These are phyloP conservation scores for Drosophila truncata DNA, from an alignment of 1,140 invertebrate genomes.

Conservation along the genomic window DNA sequence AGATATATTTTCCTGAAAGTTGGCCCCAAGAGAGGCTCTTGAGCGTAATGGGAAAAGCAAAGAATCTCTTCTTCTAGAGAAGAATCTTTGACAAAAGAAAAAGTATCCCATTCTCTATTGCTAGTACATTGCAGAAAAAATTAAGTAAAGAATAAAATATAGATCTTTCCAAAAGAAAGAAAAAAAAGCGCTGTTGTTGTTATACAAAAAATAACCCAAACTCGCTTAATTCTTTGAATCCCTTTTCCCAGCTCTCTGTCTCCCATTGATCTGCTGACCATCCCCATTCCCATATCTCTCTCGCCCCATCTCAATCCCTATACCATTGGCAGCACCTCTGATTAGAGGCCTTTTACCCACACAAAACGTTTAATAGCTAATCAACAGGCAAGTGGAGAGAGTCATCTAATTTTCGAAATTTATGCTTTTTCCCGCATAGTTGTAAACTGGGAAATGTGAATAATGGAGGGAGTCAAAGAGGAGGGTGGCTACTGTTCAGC, in stretches of 20 bases:
- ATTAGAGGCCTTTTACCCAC: constrained; percentile 16
- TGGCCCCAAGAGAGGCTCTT: too few species aligned
- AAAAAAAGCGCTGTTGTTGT: too few species aligned
- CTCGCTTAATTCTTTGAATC: too few species aligned
- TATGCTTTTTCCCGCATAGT: constrained; percentile 81
- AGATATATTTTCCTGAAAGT: too few species aligned
- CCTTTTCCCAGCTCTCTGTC: not conserved
- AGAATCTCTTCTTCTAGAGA: too few species aligned
- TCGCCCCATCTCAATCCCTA: not conserved
- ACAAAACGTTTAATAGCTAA: constrained; percentile 64
- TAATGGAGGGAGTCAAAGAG: constrained; percentile 30
- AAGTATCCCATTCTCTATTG: not conserved
- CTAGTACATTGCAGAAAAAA: too few species aligned
- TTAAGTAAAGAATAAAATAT: too few species aligned
- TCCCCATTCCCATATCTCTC: not conserved
- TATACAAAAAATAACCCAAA: too few species aligned
- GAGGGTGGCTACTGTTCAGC: constrained; percentile 24
- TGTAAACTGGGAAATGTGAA: constrained; percentile 82
- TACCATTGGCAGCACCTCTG: not conserved
- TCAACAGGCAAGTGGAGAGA: constrained; percentile 26
- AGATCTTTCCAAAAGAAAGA: too few species aligned
- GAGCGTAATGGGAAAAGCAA: too few species aligned
- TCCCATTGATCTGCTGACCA: not conserved
- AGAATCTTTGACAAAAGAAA: not conserved
- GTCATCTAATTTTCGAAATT: constrained; percentile 79